Evolutionary conservation across 2,888 invertebrate genomes (phyloP), one percentile per base, ranked within the genome.

Genomic region (Nephrotoma flavescens): DNA sequence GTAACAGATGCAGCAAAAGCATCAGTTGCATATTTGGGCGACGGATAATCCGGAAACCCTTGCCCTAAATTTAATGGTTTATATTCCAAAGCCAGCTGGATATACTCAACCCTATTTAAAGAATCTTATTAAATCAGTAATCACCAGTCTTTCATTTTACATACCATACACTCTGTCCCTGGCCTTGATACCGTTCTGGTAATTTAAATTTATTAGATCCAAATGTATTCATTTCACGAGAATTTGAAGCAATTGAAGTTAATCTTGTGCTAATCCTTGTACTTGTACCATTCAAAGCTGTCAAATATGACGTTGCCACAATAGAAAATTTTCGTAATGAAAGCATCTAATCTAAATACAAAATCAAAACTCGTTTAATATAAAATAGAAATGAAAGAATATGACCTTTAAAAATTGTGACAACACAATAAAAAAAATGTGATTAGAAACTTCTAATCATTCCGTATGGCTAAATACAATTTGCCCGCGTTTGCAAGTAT

Each of bases 11-110:
- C 93, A 0, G 94, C 93, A 87, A 99, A 92, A 3, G 96, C 95
- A 89, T 96, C 94, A 0, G 95, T 95, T 0, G 98, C 96, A 92
- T 96, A 95, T 84, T 94, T 93, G 0, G 98, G 98, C 4, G 97
- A 95, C 88, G 96, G 94, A 92, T 96, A 98, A 92, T 99, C 98
- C 0, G 98, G 98, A 91, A 98, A 98, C 0, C 99, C 99, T 93
- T 98, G 98, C 0, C 99, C 99, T 41, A 99, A 93, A 92, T 99
- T 98, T 47, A 98, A 92, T 0, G 98, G 97, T 89, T 98, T 97
- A 90, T 96, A 93, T 88, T 98, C 95, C 85, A 94, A 91, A 0
- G 96, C 96, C 86, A 99, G 91, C 88, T 95, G 94, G 87, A 96
- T 96, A 90, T 98, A 98, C 91, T 98, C 98, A 86, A 97, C 97